Percentiles rank a stretch among this genome's conserved stretches.
Conservation (phyloP, 2,797 vertebrate genomes). For the Tokudaia muenninki region DNA sequence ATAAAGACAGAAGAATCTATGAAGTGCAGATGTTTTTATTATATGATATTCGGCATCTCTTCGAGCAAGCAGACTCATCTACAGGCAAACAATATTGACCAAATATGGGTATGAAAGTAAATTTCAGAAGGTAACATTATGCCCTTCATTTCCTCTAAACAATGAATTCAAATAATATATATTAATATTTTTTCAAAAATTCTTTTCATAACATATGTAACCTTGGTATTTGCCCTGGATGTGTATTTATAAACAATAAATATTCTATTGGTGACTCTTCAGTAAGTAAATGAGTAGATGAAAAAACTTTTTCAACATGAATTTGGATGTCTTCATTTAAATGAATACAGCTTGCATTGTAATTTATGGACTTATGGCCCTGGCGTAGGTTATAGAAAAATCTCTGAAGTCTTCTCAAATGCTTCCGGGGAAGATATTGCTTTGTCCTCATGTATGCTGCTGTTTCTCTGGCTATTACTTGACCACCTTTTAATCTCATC, state of each 20-base stretch:
- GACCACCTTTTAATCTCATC: neutral
- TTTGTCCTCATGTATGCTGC: neutral
- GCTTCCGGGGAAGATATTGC: too few relatives aligned
- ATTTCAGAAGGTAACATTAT: slow-evolving; percentile 54
- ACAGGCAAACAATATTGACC: slow-evolving; percentile 29
- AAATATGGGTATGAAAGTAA: slow-evolving; percentile 19
- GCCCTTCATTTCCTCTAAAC: neutral
- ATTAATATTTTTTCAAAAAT: neutral
- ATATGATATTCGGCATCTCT: slow-evolving; percentile 18
- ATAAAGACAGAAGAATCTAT: slow-evolving; percentile 33
- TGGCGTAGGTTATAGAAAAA: neutral
- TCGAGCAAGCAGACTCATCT: slow-evolving; percentile 44
- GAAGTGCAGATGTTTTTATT: neutral
- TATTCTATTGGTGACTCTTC: slow-evolving; percentile 40
- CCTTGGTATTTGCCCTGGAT: neutral
- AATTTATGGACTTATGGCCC: neutral
- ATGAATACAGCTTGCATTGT: neutral
- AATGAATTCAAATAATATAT: neutral
- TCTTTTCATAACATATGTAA: neutral
- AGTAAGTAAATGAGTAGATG: slow-evolving; percentile 12
- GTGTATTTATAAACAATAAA: slow-evolving; percentile 39
- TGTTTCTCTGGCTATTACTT: neutral
- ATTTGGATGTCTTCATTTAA: neutral
- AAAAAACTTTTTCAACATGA: slow-evolving; percentile 18
- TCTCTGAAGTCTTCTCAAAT: neutral